Evolutionary conservation across 2,797 vertebrate genomes (phyloP).

Genomic region (Notoglanidium macrostoma): DNA sequence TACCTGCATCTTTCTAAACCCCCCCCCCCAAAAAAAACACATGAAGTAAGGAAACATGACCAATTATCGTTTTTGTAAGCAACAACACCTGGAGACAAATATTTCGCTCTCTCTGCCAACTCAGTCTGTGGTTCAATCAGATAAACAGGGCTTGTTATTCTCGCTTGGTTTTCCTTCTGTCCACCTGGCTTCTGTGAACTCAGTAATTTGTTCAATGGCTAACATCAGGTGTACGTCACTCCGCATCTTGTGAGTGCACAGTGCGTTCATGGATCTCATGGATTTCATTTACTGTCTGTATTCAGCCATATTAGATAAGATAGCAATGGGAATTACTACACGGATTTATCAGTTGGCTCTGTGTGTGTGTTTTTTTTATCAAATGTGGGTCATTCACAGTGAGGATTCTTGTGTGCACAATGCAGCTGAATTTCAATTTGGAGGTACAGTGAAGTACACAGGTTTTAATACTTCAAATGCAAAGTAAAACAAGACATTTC

Average conservation of each 20-base stretch:
- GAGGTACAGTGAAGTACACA: not conserved
- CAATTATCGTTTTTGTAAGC: constrained; percentile 6
- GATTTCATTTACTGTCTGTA: not conserved
- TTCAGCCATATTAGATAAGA: not conserved
- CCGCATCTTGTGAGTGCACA: not conserved
- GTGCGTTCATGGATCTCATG: not conserved
- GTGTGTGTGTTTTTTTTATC: not conserved
- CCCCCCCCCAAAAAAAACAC: not conserved
- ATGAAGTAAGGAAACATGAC: constrained; percentile 33
- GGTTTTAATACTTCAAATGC: not conserved
- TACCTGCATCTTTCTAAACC: constrained; percentile 30
- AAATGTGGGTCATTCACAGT: not conserved
- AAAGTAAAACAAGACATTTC: not conserved
- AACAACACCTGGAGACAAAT: constrained; percentile 11
- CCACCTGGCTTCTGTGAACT: constrained; percentile 19
- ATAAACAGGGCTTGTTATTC: constrained; percentile 21
- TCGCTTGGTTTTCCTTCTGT: not conserved
- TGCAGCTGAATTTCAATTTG: not conserved
- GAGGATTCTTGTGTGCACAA: not conserved
- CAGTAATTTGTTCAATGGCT: not conserved
- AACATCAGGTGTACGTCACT: not conserved
- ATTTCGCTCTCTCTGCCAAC: not conserved
- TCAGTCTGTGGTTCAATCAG: constrained; percentile 4
- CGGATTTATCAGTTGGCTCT: not conserved
- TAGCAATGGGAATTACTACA: not conserved